Base-by-base conservation (phyloP, 2,888 invertebrate species). In the Sesia bembeciformis region DNA sequence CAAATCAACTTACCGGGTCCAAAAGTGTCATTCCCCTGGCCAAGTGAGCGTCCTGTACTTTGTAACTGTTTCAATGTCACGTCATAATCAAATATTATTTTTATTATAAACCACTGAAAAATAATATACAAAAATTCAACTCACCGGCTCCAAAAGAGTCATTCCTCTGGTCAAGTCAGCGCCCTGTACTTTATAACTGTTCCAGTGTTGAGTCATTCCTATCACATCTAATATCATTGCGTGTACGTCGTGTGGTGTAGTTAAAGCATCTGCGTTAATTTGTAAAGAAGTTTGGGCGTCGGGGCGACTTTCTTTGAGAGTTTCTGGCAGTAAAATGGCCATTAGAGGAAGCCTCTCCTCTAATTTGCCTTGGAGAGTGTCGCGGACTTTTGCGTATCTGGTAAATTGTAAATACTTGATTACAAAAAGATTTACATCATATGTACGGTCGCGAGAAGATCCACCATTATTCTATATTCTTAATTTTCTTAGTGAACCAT, bases 331-430 rank as follows among this genome's bases (percentile, higher is more conserved):
- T 0, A 92, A 84, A 54, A 97, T 92, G 0, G 94, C 93, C 77
- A 98, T 95, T 65, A 97, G 94, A 0, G 98, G 98, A 56, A 98
- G 75, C 1, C 98, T 91, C 74, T 98, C 98, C 69, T 98, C 98
- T 56, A 96, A 92, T 77, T 97, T 97, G 0, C 98, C 98, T 77
- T 98, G 97, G 4, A 96, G 88, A 0, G 97, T 97, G 65, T 94
- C 92, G 0, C 98, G 91, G 4, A 97, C 92, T 53, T 93, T 91
- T 0, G 95, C 93, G 79, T 95, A 97, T 72, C 97, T 94, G 68
- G 4, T 23, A 1, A 23, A 23, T 23, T 23, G 23, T 23, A 23
- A 23, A 23, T 23, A 2, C 23, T 23, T 23, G 23, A 23, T 23
- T 23, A 23, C 23, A 23, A 23, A 23, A 23, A 23, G 23, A 23